Evolutionary conservation across 2,113 vertebrate species (phyloP).

Genomic region (Gorsachius goisagi): DNA sequence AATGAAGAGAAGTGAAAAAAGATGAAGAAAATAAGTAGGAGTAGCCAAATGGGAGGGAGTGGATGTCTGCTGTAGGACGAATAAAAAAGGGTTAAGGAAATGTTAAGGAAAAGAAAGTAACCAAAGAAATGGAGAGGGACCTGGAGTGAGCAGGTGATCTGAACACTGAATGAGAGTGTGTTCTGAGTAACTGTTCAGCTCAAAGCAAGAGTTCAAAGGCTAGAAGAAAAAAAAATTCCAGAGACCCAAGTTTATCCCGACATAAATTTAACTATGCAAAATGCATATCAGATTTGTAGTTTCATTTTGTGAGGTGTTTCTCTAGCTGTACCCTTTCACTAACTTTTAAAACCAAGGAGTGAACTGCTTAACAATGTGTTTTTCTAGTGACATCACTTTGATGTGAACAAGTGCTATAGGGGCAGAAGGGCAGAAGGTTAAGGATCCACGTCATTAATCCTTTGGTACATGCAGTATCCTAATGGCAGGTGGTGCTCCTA

Average conservation of each 20-base stretch:
- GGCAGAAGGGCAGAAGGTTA: not conserved
- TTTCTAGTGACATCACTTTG: not conserved
- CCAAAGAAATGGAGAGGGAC: not conserved
- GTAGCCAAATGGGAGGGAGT: not conserved
- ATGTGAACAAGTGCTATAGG: not conserved
- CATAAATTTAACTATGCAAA: constrained; percentile 34
- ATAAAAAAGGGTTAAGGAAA: not conserved
- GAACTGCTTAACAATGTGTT: not conserved
- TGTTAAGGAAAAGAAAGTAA: not conserved
- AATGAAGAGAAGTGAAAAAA: not conserved
- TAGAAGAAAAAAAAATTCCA: not conserved
- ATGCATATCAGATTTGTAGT: not conserved
- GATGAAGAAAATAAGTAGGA: not conserved
- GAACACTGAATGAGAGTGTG: not conserved
- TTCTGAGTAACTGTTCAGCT: not conserved
- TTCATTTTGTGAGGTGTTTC: not conserved
- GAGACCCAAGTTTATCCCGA: not conserved
- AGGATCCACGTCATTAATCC: not conserved
- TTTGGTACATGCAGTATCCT: not conserved
- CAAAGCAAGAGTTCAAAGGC: not conserved
- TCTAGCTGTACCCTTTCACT: not conserved
- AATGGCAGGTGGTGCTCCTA: not conserved
- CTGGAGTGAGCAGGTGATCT: not conserved
- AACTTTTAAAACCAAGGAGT: not conserved
- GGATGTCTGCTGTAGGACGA: not conserved